phyloP scores from a whole-genome alignment of 2,113 vertebrate species.

The Paradoxurus hermaphroditus region DNA sequence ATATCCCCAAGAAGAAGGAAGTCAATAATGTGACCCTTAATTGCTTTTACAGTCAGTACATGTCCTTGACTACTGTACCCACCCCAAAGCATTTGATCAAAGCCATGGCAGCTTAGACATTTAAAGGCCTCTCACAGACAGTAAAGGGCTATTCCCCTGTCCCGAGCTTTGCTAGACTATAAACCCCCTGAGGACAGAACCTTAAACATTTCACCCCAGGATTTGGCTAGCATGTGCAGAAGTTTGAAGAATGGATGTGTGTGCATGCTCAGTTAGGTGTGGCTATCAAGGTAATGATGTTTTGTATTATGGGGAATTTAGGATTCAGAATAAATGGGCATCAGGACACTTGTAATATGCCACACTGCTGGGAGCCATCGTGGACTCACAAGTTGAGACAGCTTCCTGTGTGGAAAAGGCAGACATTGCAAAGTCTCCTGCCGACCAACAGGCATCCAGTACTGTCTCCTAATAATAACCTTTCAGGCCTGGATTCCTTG shows the following conservation, averaged over 20 bases:
- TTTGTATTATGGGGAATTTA: not conserved
- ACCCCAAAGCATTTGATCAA: conserved; percentile 13
- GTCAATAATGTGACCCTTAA: conserved; percentile 45
- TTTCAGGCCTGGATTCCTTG: no score
- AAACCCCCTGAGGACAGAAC: not conserved
- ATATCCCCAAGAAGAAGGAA: conserved; percentile 15
- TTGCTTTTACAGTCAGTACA: not conserved
- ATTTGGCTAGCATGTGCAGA: not conserved
- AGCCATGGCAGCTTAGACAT: not conserved
- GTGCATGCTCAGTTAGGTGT: not conserved
- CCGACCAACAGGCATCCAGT: no score
- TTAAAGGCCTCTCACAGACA: not conserved
- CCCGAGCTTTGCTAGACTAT: not conserved
- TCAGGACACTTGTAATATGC: not conserved
- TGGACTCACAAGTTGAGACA: no score
- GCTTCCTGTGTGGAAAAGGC: no score
- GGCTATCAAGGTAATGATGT: not conserved
- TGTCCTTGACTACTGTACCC: not conserved
- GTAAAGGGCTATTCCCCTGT: not conserved
- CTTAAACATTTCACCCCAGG: not conserved
- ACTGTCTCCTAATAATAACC: no score
- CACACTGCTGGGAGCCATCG: no score
- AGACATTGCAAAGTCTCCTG: no score
- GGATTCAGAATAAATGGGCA: not conserved
- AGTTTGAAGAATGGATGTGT: not conserved